A percentile compares a stretch with the other conserved stretches of the same genome.
Conservation (phyloP, 2,113 vertebrate species). For the Tragelaphus buxtoni region DNA sequence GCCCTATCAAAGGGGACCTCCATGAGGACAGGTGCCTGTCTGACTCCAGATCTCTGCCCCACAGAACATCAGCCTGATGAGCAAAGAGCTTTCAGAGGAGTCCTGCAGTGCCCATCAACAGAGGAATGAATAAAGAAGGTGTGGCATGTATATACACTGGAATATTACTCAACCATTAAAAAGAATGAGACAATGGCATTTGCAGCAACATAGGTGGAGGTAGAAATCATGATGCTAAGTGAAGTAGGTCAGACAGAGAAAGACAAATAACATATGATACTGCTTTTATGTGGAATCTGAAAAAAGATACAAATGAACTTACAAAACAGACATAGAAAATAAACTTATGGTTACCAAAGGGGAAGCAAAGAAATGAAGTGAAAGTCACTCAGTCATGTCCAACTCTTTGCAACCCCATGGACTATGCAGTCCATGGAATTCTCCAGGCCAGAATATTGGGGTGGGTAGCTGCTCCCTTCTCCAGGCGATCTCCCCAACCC, state of each 20-base stretch:
- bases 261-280: neutral
- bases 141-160: accelerated
- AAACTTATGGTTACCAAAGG: neutral
- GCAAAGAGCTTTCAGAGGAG: neutral
- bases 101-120: neutral
- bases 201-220: neutral
- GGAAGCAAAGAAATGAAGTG: neutral
- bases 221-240: neutral
- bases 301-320: neutral
- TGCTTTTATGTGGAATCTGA: neutral
- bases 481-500: neutral
- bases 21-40: neutral
- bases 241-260: neutral
- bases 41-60: neutral
- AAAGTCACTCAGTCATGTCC: neutral
- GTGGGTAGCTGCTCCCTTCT: neutral
- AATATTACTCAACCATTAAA: neutral
- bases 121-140: neutral
- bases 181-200: neutral
- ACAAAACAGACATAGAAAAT: neutral
- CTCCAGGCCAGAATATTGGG: neutral
- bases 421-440: neutral
- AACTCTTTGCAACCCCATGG: neutral
- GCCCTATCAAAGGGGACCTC: neutral
- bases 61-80: neutral